Evolutionary conservation across 2,888 invertebrate species (phyloP).

Genomic region (Euclidia mi): DNA sequence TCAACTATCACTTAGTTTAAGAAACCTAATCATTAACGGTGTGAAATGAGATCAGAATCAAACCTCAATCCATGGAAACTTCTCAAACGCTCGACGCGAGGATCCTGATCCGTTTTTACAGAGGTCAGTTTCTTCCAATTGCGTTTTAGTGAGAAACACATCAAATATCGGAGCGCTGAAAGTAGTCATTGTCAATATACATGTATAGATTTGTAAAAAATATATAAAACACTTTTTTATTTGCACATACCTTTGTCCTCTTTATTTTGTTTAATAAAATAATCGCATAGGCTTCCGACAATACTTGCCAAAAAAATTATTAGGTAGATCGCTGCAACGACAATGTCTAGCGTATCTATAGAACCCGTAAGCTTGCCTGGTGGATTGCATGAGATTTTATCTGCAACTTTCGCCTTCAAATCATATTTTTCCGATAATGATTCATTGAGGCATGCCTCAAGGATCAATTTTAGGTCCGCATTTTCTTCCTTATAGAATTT

Average conservation of each 20-base stretch:
- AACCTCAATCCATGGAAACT: conserved; percentile 61
- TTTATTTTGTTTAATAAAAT: conserved; percentile 3
- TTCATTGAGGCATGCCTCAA: conserved; percentile 46
- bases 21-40: no score
- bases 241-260: not conserved
- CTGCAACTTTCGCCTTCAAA: conserved; percentile 25
- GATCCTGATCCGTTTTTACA: conserved; percentile 20
- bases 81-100: conserved; percentile 42
- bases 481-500: conserved; percentile 50
- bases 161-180: conserved; percentile 36
- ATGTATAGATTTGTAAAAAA: not conserved
- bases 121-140: conserved; percentile 58
- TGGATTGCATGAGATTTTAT: conserved; percentile 22
- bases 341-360: conserved; percentile 26
- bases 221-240: conserved; percentile 10
- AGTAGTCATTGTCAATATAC: not conserved
- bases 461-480: conserved; percentile 29
- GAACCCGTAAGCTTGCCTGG: conserved; percentile 12
- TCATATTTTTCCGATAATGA: conserved; percentile 26
- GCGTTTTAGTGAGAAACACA: conserved; percentile 62
- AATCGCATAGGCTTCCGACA: conserved; percentile 34
- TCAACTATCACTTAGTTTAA: no score
- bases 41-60: no score
- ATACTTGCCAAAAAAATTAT: conserved; percentile 30
- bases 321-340: conserved; percentile 17